These are phyloP conservation scores for Ptychodera flava DNA, from an alignment of 35 echinoderm and acorn worm genomes.

Conservation along the genomic window DNA sequence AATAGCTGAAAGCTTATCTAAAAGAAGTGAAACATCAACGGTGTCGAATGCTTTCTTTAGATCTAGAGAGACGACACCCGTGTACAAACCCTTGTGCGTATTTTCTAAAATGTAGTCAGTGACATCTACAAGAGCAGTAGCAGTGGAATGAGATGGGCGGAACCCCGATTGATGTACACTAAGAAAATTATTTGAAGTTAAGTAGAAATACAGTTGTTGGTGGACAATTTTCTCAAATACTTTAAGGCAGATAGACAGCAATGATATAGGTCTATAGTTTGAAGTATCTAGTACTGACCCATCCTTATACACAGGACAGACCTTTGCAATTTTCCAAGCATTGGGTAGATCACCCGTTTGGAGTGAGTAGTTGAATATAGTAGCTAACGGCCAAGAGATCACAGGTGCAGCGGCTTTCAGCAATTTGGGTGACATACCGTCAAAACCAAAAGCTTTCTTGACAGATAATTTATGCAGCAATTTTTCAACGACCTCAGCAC, in stretches of 20 bases:
- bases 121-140: slow-evolving; percentile 20
- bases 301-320: slow-evolving; percentile 16
- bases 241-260: slow-evolving; percentile 8
- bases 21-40: not conserved
- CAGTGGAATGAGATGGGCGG: not conserved
- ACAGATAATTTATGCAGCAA: not conserved
- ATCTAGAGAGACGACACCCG: slow-evolving; percentile 21
- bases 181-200: slow-evolving; percentile 16
- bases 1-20: not conserved
- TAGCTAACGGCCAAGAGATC: slow-evolving; percentile 16
- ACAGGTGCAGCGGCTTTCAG: slow-evolving; percentile 10
- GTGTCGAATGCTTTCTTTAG: slow-evolving; percentile 32
- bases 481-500: too few species aligned
- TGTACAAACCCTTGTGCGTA: not conserved
- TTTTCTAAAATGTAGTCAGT: slow-evolving; percentile 20
- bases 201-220: slow-evolving; percentile 21
- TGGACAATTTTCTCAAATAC: slow-evolving; percentile 20
- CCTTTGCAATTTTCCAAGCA: slow-evolving; percentile 24
- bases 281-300: not conserved
- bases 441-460: slow-evolving; percentile 13
- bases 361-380: slow-evolving; percentile 22
- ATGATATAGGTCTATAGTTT: slow-evolving; percentile 21
- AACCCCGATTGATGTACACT: slow-evolving; percentile 14
- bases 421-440: slow-evolving; percentile 5
- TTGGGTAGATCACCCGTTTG: not conserved